Evolutionary conservation across 2,797 vertebrate genomes (phyloP).

Genomic region (Rhodeus uyekii): DNA sequence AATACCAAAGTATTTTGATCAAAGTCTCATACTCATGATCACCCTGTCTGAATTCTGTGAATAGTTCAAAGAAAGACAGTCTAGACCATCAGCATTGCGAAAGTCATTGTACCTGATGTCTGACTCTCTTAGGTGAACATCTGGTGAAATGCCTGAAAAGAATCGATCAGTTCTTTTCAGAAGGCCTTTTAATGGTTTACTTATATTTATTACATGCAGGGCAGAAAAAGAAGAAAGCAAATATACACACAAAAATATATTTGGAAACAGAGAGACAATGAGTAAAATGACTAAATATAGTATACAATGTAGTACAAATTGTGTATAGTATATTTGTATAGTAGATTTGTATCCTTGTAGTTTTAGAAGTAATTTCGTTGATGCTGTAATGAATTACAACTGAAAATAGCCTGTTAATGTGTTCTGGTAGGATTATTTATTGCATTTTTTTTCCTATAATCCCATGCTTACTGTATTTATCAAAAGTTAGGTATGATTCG

Average conservation of each 20-base stretch:
- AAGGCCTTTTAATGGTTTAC: neutral
- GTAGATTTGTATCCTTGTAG: neutral
- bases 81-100: conserved; percentile 49
- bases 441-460: too few relatives aligned
- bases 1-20: too few relatives aligned
- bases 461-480: too few relatives aligned
- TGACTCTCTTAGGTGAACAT: conserved; percentile 6
- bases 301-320: too few relatives aligned
- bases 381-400: neutral
- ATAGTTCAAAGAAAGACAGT: conserved; percentile 47
- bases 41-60: conserved; percentile 49
- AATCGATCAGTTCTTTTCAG: conserved; percentile 36
- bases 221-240: neutral
- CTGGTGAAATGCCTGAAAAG: conserved; percentile 45
- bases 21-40: conserved; percentile 38
- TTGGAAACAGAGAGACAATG: neutral
- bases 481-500: too few relatives aligned
- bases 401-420: neutral
- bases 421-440: too few relatives aligned
- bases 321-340: too few relatives aligned
- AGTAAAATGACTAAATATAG: too few relatives aligned
- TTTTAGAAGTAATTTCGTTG: neutral
- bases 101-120: conserved; percentile 29
- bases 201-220: neutral
- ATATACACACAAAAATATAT: neutral